phyloP scores from a whole-genome alignment of 2,888 invertebrate species.

The Congeria kusceri region DNA sequence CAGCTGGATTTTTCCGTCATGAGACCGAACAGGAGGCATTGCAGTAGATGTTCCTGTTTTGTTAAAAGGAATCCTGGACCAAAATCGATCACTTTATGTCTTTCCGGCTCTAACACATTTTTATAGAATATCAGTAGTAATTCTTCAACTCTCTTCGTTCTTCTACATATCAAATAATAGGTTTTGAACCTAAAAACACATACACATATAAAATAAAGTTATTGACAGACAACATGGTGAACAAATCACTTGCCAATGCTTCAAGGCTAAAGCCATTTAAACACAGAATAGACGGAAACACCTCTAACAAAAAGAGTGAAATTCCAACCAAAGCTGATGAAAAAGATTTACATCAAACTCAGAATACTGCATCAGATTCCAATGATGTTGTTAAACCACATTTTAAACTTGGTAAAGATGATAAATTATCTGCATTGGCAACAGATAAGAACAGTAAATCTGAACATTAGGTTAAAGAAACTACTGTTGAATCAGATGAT shows the following conservation, averaged over 20 bases:
- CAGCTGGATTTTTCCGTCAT: neutral
- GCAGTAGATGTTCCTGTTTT: neutral
- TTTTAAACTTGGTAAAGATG: too few relatives aligned
- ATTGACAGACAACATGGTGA: neutral
- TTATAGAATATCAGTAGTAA: conserved; percentile 33
- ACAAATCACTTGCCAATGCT: conserved; percentile 30
- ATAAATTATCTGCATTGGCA: too few relatives aligned
- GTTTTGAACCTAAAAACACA: neutral
- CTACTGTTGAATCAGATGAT: neutral
- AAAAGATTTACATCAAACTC: too few relatives aligned
- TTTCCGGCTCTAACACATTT: neutral
- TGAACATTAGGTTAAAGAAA: neutral
- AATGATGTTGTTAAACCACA: too few relatives aligned
- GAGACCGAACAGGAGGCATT: neutral
- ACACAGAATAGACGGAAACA: conserved; percentile 5
- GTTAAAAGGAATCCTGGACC: neutral
- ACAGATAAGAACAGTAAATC: too few relatives aligned
- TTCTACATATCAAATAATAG: conserved; percentile 15
- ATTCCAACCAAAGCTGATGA: too few relatives aligned
- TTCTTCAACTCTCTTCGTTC: conserved; percentile 15
- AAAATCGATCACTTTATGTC: neutral
- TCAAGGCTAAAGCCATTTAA: conserved; percentile 35
- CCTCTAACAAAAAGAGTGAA: neutral
- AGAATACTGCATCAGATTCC: too few relatives aligned
- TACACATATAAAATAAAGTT: conserved; percentile 21